phyloP scores from a whole-genome alignment of 2,888 invertebrate species.

The Papilio elwesi region DNA sequence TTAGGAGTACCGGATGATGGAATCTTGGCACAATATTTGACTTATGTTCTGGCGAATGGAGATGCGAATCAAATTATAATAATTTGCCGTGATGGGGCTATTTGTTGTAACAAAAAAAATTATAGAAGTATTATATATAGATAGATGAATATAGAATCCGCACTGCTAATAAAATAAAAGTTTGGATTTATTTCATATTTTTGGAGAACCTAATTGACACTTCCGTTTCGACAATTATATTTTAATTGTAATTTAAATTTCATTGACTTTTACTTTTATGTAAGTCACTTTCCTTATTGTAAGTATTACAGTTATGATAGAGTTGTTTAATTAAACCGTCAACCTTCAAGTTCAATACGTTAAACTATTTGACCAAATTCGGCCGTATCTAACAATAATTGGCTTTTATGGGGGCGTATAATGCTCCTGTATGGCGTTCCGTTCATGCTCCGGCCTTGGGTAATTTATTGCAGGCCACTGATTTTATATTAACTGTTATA shows the following conservation, averaged over 20 bases:
- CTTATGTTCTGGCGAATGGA: background rate
- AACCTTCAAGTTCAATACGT: constrained; percentile 65
- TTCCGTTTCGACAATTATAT: too few relatives aligned
- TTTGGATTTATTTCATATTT: too few relatives aligned
- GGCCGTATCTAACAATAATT: constrained; percentile 56
- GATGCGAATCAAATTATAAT: background rate
- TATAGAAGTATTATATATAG: too few relatives aligned
- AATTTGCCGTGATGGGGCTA: background rate
- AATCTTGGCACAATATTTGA: background rate
- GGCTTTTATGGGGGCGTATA: constrained; percentile 63
- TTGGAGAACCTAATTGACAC: too few relatives aligned
- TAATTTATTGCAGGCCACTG: background rate
- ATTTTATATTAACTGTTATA: background rate
- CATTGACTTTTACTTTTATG: too few relatives aligned
- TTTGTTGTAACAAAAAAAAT: too few relatives aligned
- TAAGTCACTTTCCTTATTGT: too few relatives aligned
- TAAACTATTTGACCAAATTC: constrained; percentile 61
- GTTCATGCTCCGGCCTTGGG: background rate
- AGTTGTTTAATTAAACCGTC: constrained; percentile 54
- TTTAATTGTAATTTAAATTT: too few relatives aligned
- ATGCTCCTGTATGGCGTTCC: background rate
- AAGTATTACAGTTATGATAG: too few relatives aligned
- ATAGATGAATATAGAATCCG: too few relatives aligned
- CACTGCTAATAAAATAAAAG: too few relatives aligned
- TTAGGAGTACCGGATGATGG: constrained; percentile 56